Evolutionary conservation across 2,797 vertebrate species (phyloP), one percentile per base, ranked within the genome.

Genomic region (Zalophus californianus): DNA sequence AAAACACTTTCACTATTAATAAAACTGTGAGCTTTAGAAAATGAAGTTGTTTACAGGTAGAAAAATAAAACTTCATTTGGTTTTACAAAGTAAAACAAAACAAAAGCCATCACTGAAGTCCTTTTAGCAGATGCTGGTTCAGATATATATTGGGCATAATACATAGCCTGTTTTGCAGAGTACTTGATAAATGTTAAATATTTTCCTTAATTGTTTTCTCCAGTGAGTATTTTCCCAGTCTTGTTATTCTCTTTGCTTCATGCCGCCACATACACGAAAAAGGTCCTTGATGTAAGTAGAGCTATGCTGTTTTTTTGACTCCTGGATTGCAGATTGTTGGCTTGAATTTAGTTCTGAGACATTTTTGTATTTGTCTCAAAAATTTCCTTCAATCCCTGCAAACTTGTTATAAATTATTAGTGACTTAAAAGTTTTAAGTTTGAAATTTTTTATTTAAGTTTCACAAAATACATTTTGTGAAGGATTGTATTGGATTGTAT

Each of bases 171-270:
- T 91, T 93, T 80, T 96, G 41, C 72, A 85, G 12, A 88, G 35
- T 84, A 29, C n/a, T 89, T 91, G 20, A 52, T 93, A 77, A 90
- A 41, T 70, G 80, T 95, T 84, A 60, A 78, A 73, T 68, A 20
- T 98, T 95, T 98, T 99, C 99, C 99, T 99, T 99, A 99, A 99
- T 98, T 4, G 1, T 78, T 96, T 93, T 97, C 96, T 98, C 98
- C 98, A 99, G 99, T 99, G 99, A 99, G 99, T 98, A 99, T 99
- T 98, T 99, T 99, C 95, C 99, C 99, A 58, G 99, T 99, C 96
- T 99, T 99, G 94, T 99, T 99, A 38, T 99, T 99, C 98, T 99
- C 99, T 32, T 98, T 99, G 98, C 99, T 99, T 98, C 99, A 99
- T 92, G 99, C 99, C 92, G 99, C 99, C 12, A 99, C 99, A 0